These are phyloP conservation scores for Brachyptera risi DNA, from an alignment of 2,888 invertebrate species.

Conservation along the genomic window DNA sequence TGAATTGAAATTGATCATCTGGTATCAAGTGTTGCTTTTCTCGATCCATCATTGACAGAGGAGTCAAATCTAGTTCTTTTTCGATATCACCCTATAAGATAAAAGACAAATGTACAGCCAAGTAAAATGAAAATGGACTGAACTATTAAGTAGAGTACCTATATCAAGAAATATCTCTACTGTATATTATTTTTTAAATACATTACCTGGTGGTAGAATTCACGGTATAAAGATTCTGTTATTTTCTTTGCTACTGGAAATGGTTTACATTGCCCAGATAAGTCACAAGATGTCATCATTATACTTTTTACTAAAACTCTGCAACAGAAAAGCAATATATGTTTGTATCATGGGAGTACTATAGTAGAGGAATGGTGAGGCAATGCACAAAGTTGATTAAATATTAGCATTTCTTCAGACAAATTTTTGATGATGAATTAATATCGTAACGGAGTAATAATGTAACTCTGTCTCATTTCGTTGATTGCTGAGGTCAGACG, in stretches of 20 bases:
- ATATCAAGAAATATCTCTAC: neutral
- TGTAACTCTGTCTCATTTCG: too few relatives aligned
- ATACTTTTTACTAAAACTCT: conserved; percentile 50
- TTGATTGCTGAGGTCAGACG: too few relatives aligned
- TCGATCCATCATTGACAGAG: conserved; percentile 61
- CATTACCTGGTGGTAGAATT: conserved; percentile 51
- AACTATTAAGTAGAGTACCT: neutral
- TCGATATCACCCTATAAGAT: conserved; percentile 56
- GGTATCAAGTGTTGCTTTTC: conserved; percentile 54
- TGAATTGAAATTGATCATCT: conserved; percentile 60
- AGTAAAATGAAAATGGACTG: too few relatives aligned
- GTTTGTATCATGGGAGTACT: too few relatives aligned
- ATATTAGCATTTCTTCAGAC: too few relatives aligned
- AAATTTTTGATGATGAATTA: too few relatives aligned
- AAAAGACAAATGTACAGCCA: too few relatives aligned
- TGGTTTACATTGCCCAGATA: conserved; percentile 58
- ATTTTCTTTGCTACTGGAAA: conserved; percentile 53
- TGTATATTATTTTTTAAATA: too few relatives aligned
- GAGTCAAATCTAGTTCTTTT: conserved; percentile 54
- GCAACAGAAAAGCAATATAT: too few relatives aligned
- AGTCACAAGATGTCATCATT: conserved; percentile 58
- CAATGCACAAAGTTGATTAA: too few relatives aligned
- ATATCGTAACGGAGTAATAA: too few relatives aligned
- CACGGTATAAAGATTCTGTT: conserved; percentile 53
- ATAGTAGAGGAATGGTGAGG: too few relatives aligned